Evolutionary conservation across 2,797 vertebrate species (phyloP), one percentile per base, ranked within the genome.

Genomic region (Pangasius larnaudii): DNA sequence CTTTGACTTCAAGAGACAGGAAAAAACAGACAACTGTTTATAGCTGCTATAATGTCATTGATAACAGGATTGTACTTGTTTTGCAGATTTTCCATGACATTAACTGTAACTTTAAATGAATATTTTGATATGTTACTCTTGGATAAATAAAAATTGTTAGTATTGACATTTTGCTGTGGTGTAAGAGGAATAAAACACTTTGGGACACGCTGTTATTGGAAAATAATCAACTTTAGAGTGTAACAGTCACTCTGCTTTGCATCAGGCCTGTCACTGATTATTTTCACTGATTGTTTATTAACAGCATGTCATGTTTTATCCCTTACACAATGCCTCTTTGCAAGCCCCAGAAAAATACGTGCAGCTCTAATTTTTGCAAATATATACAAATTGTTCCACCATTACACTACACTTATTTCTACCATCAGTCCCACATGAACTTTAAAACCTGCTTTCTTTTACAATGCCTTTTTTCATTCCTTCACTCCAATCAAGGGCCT

Each of bases 371-470:
- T 74, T 46, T 74, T 27, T 74, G 0, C 0, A 22, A 36, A 9
- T 46, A 59, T 59, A 79, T 5, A 61, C 0, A 2, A 63, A 61
- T 2, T 27, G 14, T 14, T 61, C 9, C 5, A 30, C 7, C 14
- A 18, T 82, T 42, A 39, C 5, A 39, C 33, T 27, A 53, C 46
- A n/a, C 27, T 79, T 6, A 39, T 27, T 61, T 61, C 5, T 58
- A 36, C 59, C 33, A 58, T 79, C 11, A 49, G 36, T 85, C 63
- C 19, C 75, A 78, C 42, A 71, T 67, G 71, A 83, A 78, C 79
- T 77, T 71, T 75, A 83, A 46, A 69, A 65, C 0, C 14, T n/a
- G 27, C 58, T 89, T 79, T 71, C 39, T 83, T 81, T 61, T 59
- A 7, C 36, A 36, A 36, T 59, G 58, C 22, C 24, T 59, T 59